Base-by-base conservation (phyloP, 2,797 vertebrate species). In the Rhynchonycteris naso region DNA sequence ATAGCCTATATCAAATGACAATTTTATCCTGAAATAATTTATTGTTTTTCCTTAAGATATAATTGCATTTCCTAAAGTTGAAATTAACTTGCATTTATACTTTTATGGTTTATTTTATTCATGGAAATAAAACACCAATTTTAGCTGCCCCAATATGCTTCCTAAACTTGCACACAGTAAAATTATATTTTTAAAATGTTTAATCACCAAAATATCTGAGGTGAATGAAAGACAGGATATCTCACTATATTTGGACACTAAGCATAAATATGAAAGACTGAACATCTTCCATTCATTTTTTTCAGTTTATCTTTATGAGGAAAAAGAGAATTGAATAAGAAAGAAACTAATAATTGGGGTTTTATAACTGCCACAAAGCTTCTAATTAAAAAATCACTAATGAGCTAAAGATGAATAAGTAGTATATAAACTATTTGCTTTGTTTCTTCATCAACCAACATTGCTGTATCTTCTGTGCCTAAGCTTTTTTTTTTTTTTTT, bases 391-490 rank as follows among this genome's bases (percentile, higher is more conserved):
- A 93, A 79, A 71, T 95, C 85, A 90, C 95, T 86, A 92, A 92
- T 90, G 69, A 95, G 38, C 76, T 93, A 54, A 97, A 95, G 28
- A 95, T 78, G 71, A 96, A 83, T 33, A 91, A 4, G 69, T 18
- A 88, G 71, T 26, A 93, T 92, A 30, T 81, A 97, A 97, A 79
- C 66, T 82, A 7, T n/a, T 97, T 78, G 47, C 93, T 98, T 97
- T 98, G 93, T 97, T 97, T 97, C 92, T 93, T 95, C 74, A 75
- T 87, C 87, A 97, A 98, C 97, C n/a, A 83, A 28, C 68, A 50
- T 97, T 89, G 95, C 91, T 94, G 83, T 95, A 95, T 98, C 95
- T 92, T 98, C 95, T 92, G 87, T 54, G 72, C 95, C 95, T 96
- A 65, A 76, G 78, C 71, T 96, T 97, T 96, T 92, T 96, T 94